Evolutionary conservation across 2,113 vertebrate genomes (phyloP), one percentile per base, ranked within the genome.

Genomic region (Barbus barbus): DNA sequence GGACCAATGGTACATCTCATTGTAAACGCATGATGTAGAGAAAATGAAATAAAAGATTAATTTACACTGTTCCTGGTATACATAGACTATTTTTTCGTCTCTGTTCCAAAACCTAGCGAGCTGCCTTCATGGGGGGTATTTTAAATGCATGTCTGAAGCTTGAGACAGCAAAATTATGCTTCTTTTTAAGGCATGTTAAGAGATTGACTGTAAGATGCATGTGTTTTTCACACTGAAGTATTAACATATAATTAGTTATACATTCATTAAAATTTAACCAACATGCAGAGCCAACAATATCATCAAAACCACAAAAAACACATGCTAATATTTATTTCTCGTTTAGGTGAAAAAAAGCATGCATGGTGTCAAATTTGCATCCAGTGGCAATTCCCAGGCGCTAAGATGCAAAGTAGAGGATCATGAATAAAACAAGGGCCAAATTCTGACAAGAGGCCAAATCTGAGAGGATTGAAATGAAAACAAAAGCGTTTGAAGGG

Each of bases 21-120:
- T 93, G 85, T 89, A 88, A 91, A 82, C 88, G 91, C 92, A 94
- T 93, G 92, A 88, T 85, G 89, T 92, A 83, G 83, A 89, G 86
- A 90, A 90, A 88, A 88, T 85, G 24, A 83, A 93, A 94, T 93
- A 92, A 93, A 89, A 80, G 83, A 87, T 61, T 46, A 18, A 80
- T 78, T 83, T 69, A 80, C 84, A 71, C 56, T 60, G 41, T 78
- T 72, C 41, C 33, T 58, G 44, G 26, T 81, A 60, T n/a, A n/a
- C 12, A 61, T 74, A 56, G 61, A 61, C 58, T 48, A 2, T 24
- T 74, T 85, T 31, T 82, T 82, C 38, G 26, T 18, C 51, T 78
- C 24, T 33, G 26, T 31, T 78, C 9, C 9, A 18, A 28, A 46
- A 63, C 24, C 4, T 2, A 53, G 3, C 3, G 5, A 78, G 31